A percentile compares a stretch with the other conserved stretches of the same genome.
Conservation (phyloP, 2,797 vertebrate genomes). For the Crenichthys baileyi region DNA sequence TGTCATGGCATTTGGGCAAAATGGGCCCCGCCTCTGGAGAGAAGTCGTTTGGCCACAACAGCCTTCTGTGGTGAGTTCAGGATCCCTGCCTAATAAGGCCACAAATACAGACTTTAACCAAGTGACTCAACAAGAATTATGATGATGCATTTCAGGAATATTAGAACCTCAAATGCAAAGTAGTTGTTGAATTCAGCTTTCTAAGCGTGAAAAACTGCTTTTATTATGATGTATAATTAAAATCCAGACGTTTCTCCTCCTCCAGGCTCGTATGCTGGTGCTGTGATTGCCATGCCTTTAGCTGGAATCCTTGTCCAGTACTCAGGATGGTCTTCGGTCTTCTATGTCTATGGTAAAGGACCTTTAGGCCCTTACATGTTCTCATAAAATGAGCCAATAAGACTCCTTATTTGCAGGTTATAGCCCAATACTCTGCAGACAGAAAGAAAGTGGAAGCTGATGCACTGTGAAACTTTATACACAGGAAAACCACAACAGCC, state of each 20-base stretch:
- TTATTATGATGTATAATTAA: neutral
- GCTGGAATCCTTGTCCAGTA: conserved; percentile 94
- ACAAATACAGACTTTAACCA: neutral
- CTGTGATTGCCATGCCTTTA: conserved; percentile 93
- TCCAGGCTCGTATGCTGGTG: conserved; percentile 91
- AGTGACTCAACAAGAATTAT: neutral
- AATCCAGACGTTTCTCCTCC: neutral
- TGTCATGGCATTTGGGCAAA: conserved; percentile 95
- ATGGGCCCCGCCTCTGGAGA: conserved; percentile 91
- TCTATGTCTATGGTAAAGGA: conserved; percentile 91
- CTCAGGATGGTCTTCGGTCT: conserved; percentile 92
- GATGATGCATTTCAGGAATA: neutral
- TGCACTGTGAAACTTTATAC: conserved; percentile 5
- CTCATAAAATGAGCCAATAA: neutral
- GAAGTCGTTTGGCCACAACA: conserved; percentile 90
- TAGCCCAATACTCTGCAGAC: too few relatives aligned
- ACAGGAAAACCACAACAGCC: neutral
- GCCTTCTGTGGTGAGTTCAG: conserved; percentile 88
- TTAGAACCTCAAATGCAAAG: neutral
- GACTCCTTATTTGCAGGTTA: neutral
- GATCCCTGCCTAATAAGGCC: neutral
- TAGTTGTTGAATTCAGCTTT: neutral
- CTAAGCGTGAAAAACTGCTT: neutral
- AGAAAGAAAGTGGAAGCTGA: neutral
- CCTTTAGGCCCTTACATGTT: neutral